Percentiles rank a stretch among this genome's conserved stretches.
These are phyloP conservation scores for Uloborus plumipes DNA, from an alignment of 2,888 invertebrate genomes.

Conservation along the genomic window DNA sequence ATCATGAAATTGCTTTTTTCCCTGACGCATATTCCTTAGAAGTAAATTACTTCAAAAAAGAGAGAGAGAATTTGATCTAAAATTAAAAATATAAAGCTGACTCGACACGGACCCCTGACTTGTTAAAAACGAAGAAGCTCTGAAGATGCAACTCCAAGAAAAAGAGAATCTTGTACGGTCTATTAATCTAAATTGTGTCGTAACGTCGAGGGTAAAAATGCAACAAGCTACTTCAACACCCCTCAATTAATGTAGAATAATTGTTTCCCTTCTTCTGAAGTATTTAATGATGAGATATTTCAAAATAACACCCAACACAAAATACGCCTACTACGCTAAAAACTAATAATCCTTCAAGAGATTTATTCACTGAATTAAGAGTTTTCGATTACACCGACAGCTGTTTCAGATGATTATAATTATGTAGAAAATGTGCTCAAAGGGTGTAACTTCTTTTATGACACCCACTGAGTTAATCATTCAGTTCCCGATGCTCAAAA, in stretches of 20 bases:
- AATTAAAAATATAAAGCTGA: too few species aligned
- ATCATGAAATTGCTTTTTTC: too few species aligned
- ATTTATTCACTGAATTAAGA: conserved; percentile 51
- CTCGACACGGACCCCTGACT: too few species aligned
- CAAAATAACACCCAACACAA: conserved; percentile 42
- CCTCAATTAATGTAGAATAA: conserved; percentile 42
- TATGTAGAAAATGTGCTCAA: conserved; percentile 57
- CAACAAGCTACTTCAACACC: conserved; percentile 54
- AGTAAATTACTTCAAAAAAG: too few species aligned
- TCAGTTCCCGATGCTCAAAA: conserved; percentile 42
- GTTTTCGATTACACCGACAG: conserved; percentile 27
- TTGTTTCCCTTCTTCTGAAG: conserved; percentile 42
- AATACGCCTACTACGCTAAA: conserved; percentile 21
- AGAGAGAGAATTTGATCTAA: too few species aligned
- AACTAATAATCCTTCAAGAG: conserved; percentile 50
- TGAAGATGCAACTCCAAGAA: not conserved
- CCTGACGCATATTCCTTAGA: too few species aligned
- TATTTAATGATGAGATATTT: conserved; percentile 53
- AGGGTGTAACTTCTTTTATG: conserved; percentile 51
- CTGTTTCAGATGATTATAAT: conserved; percentile 57
- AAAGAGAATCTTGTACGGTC: not conserved
- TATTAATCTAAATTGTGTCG: conserved; percentile 33
- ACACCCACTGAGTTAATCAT: conserved; percentile 36
- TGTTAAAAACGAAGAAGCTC: too few species aligned
- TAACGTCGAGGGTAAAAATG: conserved; percentile 49